Conservation (phyloP, 2,113 vertebrate species). For the Asarcornis scutulata region DNA sequence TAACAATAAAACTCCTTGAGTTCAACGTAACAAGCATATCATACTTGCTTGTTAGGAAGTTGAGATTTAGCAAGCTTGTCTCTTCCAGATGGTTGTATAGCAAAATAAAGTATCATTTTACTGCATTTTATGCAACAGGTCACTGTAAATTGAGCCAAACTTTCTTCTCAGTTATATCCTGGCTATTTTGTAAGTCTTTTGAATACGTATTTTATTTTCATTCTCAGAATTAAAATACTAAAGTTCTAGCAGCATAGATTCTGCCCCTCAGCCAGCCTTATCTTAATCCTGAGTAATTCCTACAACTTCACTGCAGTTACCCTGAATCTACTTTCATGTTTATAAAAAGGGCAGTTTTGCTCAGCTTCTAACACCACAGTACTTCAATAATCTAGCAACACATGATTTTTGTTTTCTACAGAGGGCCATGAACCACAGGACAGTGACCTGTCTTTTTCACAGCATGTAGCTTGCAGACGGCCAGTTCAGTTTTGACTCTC, state of each 20-base stretch:
- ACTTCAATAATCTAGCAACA: neutral
- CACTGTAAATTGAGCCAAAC: neutral
- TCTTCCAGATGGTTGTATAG: neutral
- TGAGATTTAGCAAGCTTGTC: neutral
- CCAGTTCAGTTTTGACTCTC: neutral
- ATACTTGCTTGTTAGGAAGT: neutral
- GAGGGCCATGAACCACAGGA: neutral
- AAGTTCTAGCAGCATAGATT: neutral
- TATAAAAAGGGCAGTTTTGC: neutral
- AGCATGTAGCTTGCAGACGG: neutral
- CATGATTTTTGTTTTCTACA: neutral
- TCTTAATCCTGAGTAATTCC: neutral
- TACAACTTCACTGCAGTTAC: neutral
- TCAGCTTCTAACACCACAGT: neutral
- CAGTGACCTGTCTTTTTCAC: neutral
- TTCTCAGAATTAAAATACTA: neutral
- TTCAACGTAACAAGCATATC: neutral
- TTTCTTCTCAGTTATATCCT: neutral
- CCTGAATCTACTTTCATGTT: neutral
- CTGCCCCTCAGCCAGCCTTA: neutral
- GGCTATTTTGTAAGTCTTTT: neutral
- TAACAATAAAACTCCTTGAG: neutral
- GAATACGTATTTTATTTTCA: neutral
- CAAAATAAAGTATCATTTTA: neutral
- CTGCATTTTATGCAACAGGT: neutral